These are phyloP conservation scores for Mayetiola destructor DNA, from an alignment of 2,888 invertebrate genomes.

Conservation along the genomic window DNA sequence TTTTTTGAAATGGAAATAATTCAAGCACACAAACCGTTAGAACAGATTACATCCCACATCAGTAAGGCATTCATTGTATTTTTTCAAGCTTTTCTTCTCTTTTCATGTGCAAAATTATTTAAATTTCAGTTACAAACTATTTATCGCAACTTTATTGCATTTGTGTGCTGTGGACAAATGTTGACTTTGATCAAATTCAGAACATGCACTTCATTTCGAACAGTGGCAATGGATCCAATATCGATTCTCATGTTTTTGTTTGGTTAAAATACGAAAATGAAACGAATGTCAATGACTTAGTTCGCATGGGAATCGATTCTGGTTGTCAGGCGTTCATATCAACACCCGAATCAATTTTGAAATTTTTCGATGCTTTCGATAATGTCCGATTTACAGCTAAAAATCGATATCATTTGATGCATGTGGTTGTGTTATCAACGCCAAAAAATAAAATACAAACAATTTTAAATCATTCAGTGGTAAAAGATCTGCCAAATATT, in stretches of 20 bases:
- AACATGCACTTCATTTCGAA: neutral
- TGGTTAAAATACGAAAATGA: constrained; percentile 9
- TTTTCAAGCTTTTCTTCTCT: no score
- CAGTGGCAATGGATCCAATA: neutral
- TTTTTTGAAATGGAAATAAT: no score
- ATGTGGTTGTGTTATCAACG: neutral
- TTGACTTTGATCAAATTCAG: neutral
- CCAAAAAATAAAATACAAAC: neutral
- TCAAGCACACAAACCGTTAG: no score
- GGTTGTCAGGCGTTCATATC: constrained; percentile 1
- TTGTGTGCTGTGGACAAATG: neutral
- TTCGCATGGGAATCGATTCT: constrained; percentile 2
- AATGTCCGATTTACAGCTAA: neutral
- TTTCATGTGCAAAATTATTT: no score
- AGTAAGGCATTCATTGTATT: no score
- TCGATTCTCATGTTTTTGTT: neutral
- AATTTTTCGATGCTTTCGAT: neutral
- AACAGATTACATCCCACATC: no score
- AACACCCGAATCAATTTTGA: neutral
- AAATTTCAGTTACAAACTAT: neutral
- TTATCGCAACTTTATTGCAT: constrained; percentile 1
- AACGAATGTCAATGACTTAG: neutral
- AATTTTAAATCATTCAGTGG: neutral
- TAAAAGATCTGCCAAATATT: constrained; percentile 27
- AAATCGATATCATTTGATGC: constrained; percentile 8